Evolutionary conservation across 2,797 vertebrate genomes (phyloP), one percentile per base, ranked within the genome.

Genomic region (Acomys russatus): DNA sequence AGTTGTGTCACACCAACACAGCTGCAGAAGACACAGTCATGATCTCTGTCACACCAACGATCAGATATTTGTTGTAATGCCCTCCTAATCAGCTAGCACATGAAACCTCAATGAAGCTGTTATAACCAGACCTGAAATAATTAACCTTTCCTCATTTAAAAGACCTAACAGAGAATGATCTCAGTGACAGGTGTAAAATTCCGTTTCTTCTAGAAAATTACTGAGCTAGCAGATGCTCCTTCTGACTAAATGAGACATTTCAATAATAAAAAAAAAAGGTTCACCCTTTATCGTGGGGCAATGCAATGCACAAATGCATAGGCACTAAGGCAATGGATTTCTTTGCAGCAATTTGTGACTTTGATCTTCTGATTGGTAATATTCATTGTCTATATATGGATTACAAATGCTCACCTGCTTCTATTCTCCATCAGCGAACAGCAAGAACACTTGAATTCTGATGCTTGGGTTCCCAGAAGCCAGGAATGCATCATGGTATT

Each of bases 71-170:
- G 91, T 86, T 54, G 35, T 90, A 90, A 94, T 77, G 82, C 80
- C 30, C 76, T 95, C 84, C 90, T 96, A 95, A 96, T 96, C 90
- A 96, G 74, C 89, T 92, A 94, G 56, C 56, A 35, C 30, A 74
- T 54, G 87, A 95, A 96, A 83, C 38, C 61, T 92, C 51, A 71
- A 90, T 93, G 90, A 97, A 97, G 79, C 96, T 9, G 0, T 96
- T 94, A 95, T 64, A 96, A 95, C 61, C 56, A 96, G 89, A 87
- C 49, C 90, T 88, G 89, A 95, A 97, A 96, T 95, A 97, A 98
- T 96, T 96, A 96, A 96, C 96, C 79, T 96, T 97, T 96, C 92
- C 86, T 96, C 70, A 94, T 96, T 96, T 96, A 94, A 96, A 96
- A 96, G n/a, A 44, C 91, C 89, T 94, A 97, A 89, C 17, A 91